These are phyloP conservation scores for Euplagia quadripunctaria DNA, from an alignment of 2,888 invertebrate genomes.

Conservation along the genomic window DNA sequence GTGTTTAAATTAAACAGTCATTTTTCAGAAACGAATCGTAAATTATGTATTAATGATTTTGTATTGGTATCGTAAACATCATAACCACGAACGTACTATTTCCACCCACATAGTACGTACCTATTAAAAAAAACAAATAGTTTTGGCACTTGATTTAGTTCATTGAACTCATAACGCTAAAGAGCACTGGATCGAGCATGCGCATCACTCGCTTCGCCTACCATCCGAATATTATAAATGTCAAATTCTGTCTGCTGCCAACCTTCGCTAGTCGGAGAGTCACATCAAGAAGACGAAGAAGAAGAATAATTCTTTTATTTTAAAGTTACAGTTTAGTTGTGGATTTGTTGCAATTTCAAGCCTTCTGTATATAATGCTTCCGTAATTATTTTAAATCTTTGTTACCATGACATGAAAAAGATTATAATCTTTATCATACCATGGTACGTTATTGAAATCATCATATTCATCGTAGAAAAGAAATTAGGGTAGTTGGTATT, in stretches of 20 bases:
- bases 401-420: too few species aligned
- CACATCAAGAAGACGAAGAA: too few species aligned
- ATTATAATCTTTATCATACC: too few species aligned
- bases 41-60: constrained; percentile 22
- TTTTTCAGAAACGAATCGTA: constrained; percentile 15
- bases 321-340: too few species aligned
- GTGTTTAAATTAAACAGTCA: background rate
- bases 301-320: too few species aligned
- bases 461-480: too few species aligned
- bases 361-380: too few species aligned
- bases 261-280: background rate
- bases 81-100: constrained; percentile 17
- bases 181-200: constrained; percentile 48
- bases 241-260: constrained; percentile 1
- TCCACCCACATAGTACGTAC: background rate
- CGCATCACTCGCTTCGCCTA: constrained; percentile 26
- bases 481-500: too few species aligned
- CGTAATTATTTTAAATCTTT: too few species aligned
- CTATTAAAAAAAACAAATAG: constrained; percentile 44
- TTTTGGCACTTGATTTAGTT: constrained; percentile 53
- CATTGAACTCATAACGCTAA: constrained; percentile 47
- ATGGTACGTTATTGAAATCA: too few species aligned
- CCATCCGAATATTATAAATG: constrained; percentile 20
- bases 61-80: constrained; percentile 9
- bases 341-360: too few species aligned